Evolutionary conservation across 2,113 vertebrate genomes (phyloP), one percentile per base, ranked within the genome.

Genomic region (Lota lota): DNA sequence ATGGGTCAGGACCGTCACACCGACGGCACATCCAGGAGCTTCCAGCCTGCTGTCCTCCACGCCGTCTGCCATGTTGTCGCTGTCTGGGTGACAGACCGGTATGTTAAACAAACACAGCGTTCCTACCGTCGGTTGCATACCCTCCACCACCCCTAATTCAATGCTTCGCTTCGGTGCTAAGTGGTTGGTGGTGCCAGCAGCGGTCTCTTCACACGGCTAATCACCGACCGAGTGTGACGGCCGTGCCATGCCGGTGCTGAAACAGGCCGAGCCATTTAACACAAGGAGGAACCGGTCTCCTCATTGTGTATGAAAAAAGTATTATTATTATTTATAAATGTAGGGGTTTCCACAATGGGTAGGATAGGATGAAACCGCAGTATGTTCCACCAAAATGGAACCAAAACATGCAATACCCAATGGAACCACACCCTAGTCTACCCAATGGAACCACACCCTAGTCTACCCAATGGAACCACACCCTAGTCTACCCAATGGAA

Each of bases 101-200:
- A 53, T 16, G 19, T 53, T 63, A 69, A 63, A 66, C 53, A 69
- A 77, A 80, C 73, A 72, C 40, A 47, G 40, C 56, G 50, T 19
- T 68, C 61, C 60, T 47, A 15, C 17, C 8, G 12, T 54, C 5
- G 10, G 14, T 21, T 14, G 24, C 18, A 19, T 60, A 54, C 22
- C 36, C 60, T 57, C 47, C 16, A 5, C 40, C 8, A 10, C 40
- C 40, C 40, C 40, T 8, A n/a, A n/a, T 60, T 61, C 72, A 77
- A 83, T 15, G 64, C 79, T 78, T 17, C 24, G 56, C 63, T 61
- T 64, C 70, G 19, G 50, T 74, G 79, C 65, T 67, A 76, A 76
- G 61, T 76, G 65, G 19, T 6, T 21, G 57, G 51, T 6, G 18
- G 56, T 68, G 78, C 73, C 47, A 66, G 57, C 20, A 33, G 36